Evolutionary conservation across 35 echinoderm and acorn worm genomes (phyloP), one percentile per base, ranked within the genome.

Genomic region (Amphiura filiformis): DNA sequence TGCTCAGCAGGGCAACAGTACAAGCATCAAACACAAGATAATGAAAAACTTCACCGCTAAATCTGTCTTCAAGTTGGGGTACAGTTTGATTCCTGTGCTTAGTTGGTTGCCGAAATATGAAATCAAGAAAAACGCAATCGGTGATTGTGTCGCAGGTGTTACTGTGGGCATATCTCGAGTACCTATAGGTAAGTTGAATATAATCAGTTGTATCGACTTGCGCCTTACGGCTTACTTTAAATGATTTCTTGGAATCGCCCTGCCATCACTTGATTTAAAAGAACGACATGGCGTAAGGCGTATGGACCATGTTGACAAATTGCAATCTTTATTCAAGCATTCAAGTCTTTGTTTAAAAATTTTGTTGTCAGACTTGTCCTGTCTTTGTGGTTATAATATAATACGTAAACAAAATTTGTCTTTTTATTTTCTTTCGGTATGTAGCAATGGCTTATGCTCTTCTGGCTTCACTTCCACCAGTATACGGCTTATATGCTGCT

Each of bases 361-460:
- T 11, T 7, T 52, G 44, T 52, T 11, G 44, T n/a, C 44, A 11
- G 44, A 52, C 7, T 20, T 52, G 20, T 52, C 7, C 44, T 11
- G 44, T 52, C 44, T 11, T 52, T 52, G 44, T 11, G 44, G 7
- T 52, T 7, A 20, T 11, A 20, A 11, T 52, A 20, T 52, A 52
- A 52, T 52, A 20, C 44, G 44, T 20, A 7, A 52, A 52, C 44
- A 7, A 70, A 30, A 18, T 1, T 70, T 15, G 7, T 30, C 15
- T 13, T 70, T 70, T 13, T 30, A n/a, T 70, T 70, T 18, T 86
- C 41, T 86, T 49, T 57, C 88, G 83, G 32, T 85, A 39, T 37
- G n/a, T 81, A 99, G 96, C 86, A 37, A 90, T 99, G 92, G 96
- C 93, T 12, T 93, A 95, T 91, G 93, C 93, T n/a, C 36, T 99